These are phyloP conservation scores for Brachypterus glaber DNA, from an alignment of 2,888 invertebrate species.

Conservation along the genomic window DNA sequence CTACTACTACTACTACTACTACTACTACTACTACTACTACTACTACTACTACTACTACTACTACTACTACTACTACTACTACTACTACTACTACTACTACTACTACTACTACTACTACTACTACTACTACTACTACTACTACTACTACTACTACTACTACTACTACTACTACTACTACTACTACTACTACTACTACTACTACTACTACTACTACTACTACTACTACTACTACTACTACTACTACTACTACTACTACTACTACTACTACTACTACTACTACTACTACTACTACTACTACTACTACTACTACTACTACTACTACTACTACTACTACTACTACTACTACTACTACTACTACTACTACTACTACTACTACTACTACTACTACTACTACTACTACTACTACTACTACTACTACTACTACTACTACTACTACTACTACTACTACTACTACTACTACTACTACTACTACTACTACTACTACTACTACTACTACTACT, in stretches of 20 bases:
- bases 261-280: constrained; percentile 2
- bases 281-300: constrained; percentile 2
- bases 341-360: constrained; percentile 2
- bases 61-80: constrained; percentile 2
- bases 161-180: constrained; percentile 2
- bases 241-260: constrained; percentile 2
- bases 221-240: constrained; percentile 2
- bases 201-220: constrained; percentile 2
- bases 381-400: constrained; percentile 2
- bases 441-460: constrained; percentile 2
- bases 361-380: constrained; percentile 2
- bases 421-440: constrained; percentile 2
- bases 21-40: constrained; percentile 8
- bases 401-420: constrained; percentile 2
- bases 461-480: constrained; percentile 2
- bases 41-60: constrained; percentile 7
- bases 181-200: constrained; percentile 2
- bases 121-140: constrained; percentile 2
- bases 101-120: constrained; percentile 2
- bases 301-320: constrained; percentile 2
- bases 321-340: constrained; percentile 2
- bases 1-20: constrained; percentile 9
- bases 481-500: constrained; percentile 2
- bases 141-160: constrained; percentile 2
- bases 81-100: constrained; percentile 2